Evolutionary conservation across 1,140 invertebrate genomes (phyloP), one percentile per base, ranked within the genome.

Genomic region (Akabosia matsudoensis): DNA sequence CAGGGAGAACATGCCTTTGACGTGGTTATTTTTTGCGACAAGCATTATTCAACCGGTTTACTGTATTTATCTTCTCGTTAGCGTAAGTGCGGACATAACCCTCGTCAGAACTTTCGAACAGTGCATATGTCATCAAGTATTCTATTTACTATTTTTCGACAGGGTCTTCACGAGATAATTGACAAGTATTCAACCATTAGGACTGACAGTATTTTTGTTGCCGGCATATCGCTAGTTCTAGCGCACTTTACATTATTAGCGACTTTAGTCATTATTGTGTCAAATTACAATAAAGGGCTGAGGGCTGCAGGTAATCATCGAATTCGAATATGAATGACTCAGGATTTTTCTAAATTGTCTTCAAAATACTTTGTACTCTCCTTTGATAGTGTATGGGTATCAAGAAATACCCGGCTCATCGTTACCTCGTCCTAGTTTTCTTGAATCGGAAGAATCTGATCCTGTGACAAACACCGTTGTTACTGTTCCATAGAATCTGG

Each of bases 21-120:
- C 75, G 3, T 79, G 75, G 73, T 18, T 81, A 16, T 79, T 79
- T 74, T 72, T 56, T 26, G 13, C 64, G 13, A 76, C 74, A 0
- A 76, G 76, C 33, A 33, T 81, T 13, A 33, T 81, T n/a, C 80
- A 81, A 30, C 80, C 80, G 30, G 4, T 71, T 7, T 79, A 77
- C 61, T 52, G 78, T 51, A 10, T 81, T 0, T 78, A 75, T 54
- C 54, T 81, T 13, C 34, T 79, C 33, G 78, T 79, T 51, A 2
- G 67, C 30, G 79, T 79, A 79, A 61, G 22, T 51, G n/a, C n/a
- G n/a, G n/a, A n/a, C n/a, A n/a, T n/a, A n/a, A n/a, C n/a, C n/a
- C n/a, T n/a, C n/a, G n/a, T n/a, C n/a, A n/a, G n/a, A n/a, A n/a
- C n/a, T n/a, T n/a, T n/a, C n/a, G n/a, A n/a, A n/a, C n/a, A n/a